phyloP scores from a whole-genome alignment of 2,797 vertebrate genomes.

The Pangasius larnaudii region DNA sequence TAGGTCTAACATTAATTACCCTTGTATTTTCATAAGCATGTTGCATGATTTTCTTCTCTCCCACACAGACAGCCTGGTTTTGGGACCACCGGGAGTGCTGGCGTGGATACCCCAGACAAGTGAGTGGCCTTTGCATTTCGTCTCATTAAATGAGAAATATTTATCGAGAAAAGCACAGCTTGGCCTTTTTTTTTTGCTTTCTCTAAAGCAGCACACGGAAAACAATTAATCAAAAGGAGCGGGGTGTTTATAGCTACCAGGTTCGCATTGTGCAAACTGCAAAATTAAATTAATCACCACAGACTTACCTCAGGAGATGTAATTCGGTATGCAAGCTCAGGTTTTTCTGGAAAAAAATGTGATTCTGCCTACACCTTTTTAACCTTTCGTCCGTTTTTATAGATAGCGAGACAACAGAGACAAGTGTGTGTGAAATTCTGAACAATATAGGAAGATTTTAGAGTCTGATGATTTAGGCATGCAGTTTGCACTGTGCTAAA shows the following conservation, averaged over 20 bases:
- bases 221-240: neutral
- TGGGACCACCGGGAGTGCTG: conserved; percentile 88
- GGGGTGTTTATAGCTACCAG: neutral
- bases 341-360: neutral
- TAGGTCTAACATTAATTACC: neutral
- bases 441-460: neutral
- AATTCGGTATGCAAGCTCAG: neutral
- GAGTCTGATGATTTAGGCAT: neutral
- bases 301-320: neutral
- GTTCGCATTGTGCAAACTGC: neutral
- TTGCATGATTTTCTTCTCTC: conserved; percentile 29
- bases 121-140: conserved; percentile 65
- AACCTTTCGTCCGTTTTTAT: neutral
- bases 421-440: neutral
- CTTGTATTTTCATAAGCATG: neutral
- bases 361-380: neutral
- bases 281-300: neutral
- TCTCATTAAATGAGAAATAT: no score
- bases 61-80: conserved; percentile 88
- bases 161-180: neutral
- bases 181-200: neutral
- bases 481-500: neutral
- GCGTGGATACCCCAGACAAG: conserved; percentile 88
- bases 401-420: neutral
- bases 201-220: neutral